phyloP scores from a whole-genome alignment of 2,113 vertebrate genomes.

The Budorcas taxicolor region DNA sequence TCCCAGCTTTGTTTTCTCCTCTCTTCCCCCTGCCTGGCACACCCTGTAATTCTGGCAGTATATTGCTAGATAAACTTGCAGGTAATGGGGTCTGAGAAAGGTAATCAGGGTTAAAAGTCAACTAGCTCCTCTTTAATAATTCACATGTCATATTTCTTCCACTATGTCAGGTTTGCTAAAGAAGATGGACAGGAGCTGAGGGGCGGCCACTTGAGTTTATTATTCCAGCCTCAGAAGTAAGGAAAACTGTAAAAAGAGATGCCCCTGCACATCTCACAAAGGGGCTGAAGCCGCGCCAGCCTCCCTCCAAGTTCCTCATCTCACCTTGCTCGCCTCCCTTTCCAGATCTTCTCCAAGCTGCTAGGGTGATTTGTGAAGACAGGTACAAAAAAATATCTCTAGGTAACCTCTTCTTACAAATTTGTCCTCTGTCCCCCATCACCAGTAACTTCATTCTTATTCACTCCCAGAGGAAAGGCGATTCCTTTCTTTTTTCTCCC shows the following conservation, averaged over 20 bases:
- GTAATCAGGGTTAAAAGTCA: conserved; percentile 81
- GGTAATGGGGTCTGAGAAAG: conserved; percentile 81
- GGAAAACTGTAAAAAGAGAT: conserved; percentile 1
- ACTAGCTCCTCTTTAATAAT: conserved; percentile 84
- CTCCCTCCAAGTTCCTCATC: not conserved
- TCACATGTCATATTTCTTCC: conserved; percentile 82
- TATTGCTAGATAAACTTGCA: conserved; percentile 76
- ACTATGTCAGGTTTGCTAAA: conserved; percentile 79
- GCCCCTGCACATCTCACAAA: not conserved
- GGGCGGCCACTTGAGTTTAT: conserved; percentile 71
- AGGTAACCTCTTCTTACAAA: not conserved
- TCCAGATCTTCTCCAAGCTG: not conserved
- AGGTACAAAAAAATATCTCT: accelerated
- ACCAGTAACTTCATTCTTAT: not conserved
- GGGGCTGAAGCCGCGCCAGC: not conserved
- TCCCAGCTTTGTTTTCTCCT: conserved; percentile 34
- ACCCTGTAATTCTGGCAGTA: conserved; percentile 71
- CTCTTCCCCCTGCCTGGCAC: conserved; percentile 48
- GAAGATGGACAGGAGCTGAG: conserved; percentile 76
- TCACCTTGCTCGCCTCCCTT: not conserved
- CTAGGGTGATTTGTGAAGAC: not conserved
- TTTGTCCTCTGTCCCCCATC: not conserved
- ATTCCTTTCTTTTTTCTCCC: not conserved
- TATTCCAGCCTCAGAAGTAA: conserved; percentile 54
- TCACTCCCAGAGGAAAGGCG: not conserved